A percentile compares a stretch with the other conserved stretches of the same genome.
These are phyloP conservation scores for Ametastegia equiseti DNA, from an alignment of 2,888 invertebrate genomes.

Conservation along the genomic window DNA sequence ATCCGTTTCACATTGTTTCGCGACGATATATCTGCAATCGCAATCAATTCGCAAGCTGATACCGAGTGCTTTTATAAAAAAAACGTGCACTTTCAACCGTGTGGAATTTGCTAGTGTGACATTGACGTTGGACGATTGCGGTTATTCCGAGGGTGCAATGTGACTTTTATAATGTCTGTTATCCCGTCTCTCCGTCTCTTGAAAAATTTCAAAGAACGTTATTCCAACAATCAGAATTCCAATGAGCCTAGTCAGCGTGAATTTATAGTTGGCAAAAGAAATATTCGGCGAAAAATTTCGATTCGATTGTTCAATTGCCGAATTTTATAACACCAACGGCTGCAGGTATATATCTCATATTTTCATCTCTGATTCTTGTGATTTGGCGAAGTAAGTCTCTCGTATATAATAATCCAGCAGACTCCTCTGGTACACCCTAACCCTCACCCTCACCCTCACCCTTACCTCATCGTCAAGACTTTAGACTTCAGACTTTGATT, in stretches of 20 bases:
- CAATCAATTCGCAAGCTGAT: constrained; percentile 25
- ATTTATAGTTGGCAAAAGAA: background rate
- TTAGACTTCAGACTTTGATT: constrained; percentile 31
- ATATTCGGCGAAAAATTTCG: background rate
- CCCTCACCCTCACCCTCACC: no score
- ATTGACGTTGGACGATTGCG: background rate
- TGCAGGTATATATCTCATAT: background rate
- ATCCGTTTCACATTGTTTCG: constrained; percentile 8
- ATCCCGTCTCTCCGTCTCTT: background rate
- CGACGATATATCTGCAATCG: background rate
- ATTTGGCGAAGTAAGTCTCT: background rate
- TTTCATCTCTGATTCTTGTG: background rate
- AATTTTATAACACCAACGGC: background rate
- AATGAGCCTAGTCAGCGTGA: background rate
- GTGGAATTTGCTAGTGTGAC: background rate
- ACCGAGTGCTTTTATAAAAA: background rate
- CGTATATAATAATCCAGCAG: background rate
- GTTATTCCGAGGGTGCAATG: background rate
- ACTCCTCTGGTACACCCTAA: background rate
- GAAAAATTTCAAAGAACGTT: background rate
- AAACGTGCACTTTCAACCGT: background rate
- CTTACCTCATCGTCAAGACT: background rate
- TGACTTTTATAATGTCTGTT: background rate
- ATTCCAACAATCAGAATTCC: background rate
- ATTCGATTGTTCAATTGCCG: background rate